These are phyloP conservation scores for Cybosia mesomella DNA, from an alignment of 2,888 invertebrate genomes.

Conservation along the genomic window DNA sequence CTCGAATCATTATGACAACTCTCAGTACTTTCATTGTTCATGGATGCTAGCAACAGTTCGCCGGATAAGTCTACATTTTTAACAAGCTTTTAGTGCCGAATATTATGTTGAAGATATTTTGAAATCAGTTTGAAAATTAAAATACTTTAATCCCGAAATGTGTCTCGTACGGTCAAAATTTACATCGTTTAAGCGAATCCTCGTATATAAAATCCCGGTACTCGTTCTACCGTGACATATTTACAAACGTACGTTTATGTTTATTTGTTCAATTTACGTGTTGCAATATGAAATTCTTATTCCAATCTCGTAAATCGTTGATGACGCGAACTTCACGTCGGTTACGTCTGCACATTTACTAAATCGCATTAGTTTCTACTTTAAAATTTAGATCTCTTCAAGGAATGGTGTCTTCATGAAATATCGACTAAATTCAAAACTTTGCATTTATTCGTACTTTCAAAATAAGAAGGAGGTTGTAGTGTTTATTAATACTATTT, in stretches of 20 bases:
- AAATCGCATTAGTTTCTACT: neutral
- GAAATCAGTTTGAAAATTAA: neutral
- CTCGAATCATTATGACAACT: too few species aligned
- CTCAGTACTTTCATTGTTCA: too few species aligned
- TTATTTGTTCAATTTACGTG: slow-evolving; percentile 1
- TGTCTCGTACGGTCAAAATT: neutral
- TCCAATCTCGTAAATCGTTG: neutral
- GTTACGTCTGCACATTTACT: neutral
- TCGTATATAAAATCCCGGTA: neutral
- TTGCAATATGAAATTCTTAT: slow-evolving; percentile 10
- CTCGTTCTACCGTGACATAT: neutral
- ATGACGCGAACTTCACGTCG: neutral
- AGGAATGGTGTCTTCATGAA: neutral
- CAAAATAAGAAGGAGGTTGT: too few species aligned
- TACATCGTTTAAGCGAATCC: neutral
- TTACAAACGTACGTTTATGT: neutral
- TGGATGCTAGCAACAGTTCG: neutral
- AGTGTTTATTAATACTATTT: too few species aligned
- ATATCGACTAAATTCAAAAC: neutral
- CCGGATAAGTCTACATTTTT: too few species aligned
- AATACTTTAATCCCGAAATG: neutral
- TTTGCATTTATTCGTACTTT: neutral
- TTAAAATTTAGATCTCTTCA: neutral
- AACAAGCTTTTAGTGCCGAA: too few species aligned
- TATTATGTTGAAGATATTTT: neutral